Conservation (phyloP, 2,113 vertebrate species). For the Megaptera novaeangliae region DNA sequence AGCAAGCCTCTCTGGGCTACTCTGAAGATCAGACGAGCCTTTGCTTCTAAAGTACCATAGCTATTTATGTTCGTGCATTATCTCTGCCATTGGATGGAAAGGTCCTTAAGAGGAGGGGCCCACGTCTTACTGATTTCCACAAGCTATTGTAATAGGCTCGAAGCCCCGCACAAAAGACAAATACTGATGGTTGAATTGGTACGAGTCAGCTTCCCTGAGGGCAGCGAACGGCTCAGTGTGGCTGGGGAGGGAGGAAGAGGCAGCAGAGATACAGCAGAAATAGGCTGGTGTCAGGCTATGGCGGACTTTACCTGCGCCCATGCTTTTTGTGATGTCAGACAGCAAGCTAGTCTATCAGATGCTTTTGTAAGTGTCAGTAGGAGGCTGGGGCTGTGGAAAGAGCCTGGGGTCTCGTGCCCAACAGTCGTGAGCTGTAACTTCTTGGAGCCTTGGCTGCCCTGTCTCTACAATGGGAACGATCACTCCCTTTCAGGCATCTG, state of each 20-base stretch:
- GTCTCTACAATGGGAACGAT: background rate
- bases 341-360: fast-evolving
- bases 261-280: background rate
- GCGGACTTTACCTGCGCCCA: fast-evolving
- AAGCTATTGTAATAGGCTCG: background rate
- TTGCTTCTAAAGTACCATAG: background rate
- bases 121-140: background rate
- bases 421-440: background rate
- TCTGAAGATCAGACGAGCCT: background rate
- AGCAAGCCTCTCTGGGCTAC: background rate
- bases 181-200: background rate
- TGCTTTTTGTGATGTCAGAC: background rate
- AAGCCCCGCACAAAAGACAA: background rate
- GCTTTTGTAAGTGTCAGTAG: background rate
- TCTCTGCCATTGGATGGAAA: background rate
- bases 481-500: background rate
- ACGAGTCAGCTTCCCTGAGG: background rate
- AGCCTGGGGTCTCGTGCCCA: background rate
- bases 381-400: background rate
- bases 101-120: background rate
- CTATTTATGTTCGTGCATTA: background rate
- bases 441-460: background rate
- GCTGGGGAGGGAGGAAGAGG: background rate
- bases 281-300: background rate
- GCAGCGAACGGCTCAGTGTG: background rate